These are phyloP conservation scores for Odontocerum albicorne DNA, from an alignment of 2,888 invertebrate species.

Conservation along the genomic window DNA sequence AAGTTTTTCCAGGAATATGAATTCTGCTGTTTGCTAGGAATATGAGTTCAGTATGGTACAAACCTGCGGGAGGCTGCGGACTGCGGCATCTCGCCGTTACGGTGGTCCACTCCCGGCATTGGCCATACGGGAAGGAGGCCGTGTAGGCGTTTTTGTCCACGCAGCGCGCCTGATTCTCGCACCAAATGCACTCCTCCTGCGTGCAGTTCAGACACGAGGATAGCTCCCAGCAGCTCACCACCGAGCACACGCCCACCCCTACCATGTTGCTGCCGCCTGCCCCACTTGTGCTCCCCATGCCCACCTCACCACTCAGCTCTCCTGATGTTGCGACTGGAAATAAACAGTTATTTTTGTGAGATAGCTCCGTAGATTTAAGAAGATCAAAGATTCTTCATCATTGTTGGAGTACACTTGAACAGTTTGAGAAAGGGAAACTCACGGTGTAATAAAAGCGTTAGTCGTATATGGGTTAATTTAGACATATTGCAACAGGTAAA, in stretches of 20 bases:
- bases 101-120: slow-evolving; percentile 96
- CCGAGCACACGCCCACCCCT: slow-evolving; percentile 53
- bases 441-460: too few relatives aligned
- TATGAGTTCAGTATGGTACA: too few relatives aligned
- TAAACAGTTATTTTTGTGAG: too few relatives aligned
- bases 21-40: too few relatives aligned
- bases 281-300: background rate
- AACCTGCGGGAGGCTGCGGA: slow-evolving; percentile 21
- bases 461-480: too few relatives aligned
- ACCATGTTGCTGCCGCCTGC: background rate
- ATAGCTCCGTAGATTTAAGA: too few relatives aligned
- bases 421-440: too few relatives aligned
- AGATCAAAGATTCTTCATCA: too few relatives aligned
- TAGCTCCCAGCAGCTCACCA: slow-evolving; percentile 77
- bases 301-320: background rate
- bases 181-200: slow-evolving; percentile 95
- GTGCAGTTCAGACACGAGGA: slow-evolving; percentile 90
- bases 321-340: background rate
- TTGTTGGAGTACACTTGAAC: too few relatives aligned
- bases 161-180: slow-evolving; percentile 87
- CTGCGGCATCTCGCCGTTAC: slow-evolving; percentile 27
- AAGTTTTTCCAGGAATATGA: too few relatives aligned
- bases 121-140: slow-evolving; percentile 95
- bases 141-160: slow-evolving; percentile 98
- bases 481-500: too few relatives aligned